A percentile compares a stretch with the other conserved stretches of the same genome.
Conservation (phyloP, 2,797 vertebrate genomes). For the Sebastes alutus region DNA sequence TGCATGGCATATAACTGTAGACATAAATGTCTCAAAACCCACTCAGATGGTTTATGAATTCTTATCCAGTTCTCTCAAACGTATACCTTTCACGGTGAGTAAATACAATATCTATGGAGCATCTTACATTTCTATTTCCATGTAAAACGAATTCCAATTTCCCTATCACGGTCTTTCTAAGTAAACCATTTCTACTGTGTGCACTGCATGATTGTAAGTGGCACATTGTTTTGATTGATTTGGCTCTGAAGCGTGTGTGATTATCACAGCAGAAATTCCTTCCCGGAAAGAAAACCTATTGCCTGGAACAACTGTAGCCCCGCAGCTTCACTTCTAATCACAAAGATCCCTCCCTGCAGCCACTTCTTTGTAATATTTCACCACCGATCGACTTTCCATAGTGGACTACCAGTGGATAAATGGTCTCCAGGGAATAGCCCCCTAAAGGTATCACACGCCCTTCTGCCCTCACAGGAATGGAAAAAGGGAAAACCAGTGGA, state of each 20-base stretch:
- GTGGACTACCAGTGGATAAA: constrained; percentile 44
- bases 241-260: constrained; percentile 10
- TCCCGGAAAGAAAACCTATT: constrained; percentile 32
- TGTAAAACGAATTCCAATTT: constrained; percentile 5
- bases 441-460: constrained; percentile 1
- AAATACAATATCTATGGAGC: constrained; percentile 2
- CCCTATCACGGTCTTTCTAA: background rate
- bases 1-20: background rate
- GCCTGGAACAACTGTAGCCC: constrained; percentile 28
- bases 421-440: constrained; percentile 36
- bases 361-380: constrained; percentile 50
- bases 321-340: constrained; percentile 11
- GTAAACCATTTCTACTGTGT: constrained; percentile 35
- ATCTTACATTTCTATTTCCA: background rate
- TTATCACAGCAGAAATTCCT: constrained; percentile 44
- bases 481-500: background rate
- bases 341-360: constrained; percentile 15
- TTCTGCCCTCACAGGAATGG: background rate
- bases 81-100: background rate
- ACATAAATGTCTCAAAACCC: constrained; percentile 45
- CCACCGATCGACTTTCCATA: constrained; percentile 38
- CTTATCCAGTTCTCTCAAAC: background rate
- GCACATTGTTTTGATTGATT: constrained; percentile 54
- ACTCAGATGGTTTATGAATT: constrained; percentile 22
- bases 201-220: constrained; percentile 30